Conservation (phyloP, 2,113 vertebrate genomes). For the Hepsetus odoe region DNA sequence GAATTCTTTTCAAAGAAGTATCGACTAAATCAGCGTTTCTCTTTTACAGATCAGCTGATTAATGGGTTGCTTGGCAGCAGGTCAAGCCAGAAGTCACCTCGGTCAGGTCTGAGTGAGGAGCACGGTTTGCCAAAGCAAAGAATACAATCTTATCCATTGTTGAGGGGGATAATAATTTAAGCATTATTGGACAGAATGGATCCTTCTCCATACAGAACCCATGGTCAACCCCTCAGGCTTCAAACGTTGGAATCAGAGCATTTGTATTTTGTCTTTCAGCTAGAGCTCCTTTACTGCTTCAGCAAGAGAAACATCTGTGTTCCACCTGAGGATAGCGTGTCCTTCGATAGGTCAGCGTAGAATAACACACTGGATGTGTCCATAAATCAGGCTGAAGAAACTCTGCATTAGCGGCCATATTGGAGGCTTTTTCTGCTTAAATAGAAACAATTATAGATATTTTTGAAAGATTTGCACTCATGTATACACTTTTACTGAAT, state of each 20-base stretch:
- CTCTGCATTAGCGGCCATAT: background rate
- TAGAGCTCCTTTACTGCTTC: background rate
- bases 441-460: too few relatives aligned
- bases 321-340: conserved; percentile 21
- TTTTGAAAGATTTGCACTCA: too few relatives aligned
- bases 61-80: background rate
- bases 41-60: conserved; percentile 5
- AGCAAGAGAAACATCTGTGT: conserved; percentile 9
- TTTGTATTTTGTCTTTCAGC: background rate
- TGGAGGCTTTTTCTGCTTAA: too few relatives aligned
- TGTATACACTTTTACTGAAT: too few relatives aligned
- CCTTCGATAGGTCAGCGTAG: background rate
- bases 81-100: background rate
- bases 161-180: conserved; percentile 2
- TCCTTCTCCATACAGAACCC: background rate
- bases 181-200: background rate
- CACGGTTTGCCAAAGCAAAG: background rate
- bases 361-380: conserved; percentile 16
- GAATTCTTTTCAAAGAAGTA: background rate
- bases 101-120: background rate
- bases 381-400: conserved; percentile 10
- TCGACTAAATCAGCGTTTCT: conserved; percentile 9
- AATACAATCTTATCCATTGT: background rate
- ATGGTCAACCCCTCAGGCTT: background rate
- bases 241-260: background rate